Evolutionary conservation across 92 coral and sea anemone genomes (phyloP).

Genomic region (Scolanthus callimorphus): DNA sequence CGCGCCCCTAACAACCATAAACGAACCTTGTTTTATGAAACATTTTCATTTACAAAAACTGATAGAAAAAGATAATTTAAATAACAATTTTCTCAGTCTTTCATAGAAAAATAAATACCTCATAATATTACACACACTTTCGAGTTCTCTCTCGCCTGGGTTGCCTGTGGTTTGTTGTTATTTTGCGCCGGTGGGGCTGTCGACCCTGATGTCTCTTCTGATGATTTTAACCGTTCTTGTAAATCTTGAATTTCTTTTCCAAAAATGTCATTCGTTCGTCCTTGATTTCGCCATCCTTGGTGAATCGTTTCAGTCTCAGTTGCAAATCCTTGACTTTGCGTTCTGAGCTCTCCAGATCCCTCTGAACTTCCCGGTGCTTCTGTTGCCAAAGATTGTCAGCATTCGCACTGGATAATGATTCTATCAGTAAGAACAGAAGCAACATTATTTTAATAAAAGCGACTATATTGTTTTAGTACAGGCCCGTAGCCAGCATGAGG

Average conservation of each 20-base stretch:
- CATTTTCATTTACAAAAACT: too few relatives aligned
- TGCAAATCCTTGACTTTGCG: constrained; percentile 94
- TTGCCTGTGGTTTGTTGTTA: not conserved
- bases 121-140: constrained; percentile 2
- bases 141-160: not conserved
- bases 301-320: constrained; percentile 85
- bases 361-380: constrained; percentile 59
- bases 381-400: constrained; percentile 31
- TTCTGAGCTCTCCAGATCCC: constrained; percentile 89
- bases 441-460: too few relatives aligned
- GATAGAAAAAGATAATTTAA: too few relatives aligned
- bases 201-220: constrained; percentile 45
- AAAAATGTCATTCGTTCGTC: constrained; percentile 81
- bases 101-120: not conserved
- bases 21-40: too few relatives aligned
- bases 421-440: not conserved
- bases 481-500: too few relatives aligned
- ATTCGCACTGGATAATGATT: not conserved
- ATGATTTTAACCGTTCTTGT: constrained; percentile 55
- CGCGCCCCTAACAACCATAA: too few relatives aligned
- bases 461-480: too few relatives aligned
- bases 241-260: constrained; percentile 82
- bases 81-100: too few relatives aligned
- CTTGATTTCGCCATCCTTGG: constrained; percentile 89
- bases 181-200: not conserved